A percentile compares a stretch with the other conserved stretches of the same genome.
phyloP scores from a whole-genome alignment of 2,888 invertebrate species.

The Andrena minutula region DNA sequence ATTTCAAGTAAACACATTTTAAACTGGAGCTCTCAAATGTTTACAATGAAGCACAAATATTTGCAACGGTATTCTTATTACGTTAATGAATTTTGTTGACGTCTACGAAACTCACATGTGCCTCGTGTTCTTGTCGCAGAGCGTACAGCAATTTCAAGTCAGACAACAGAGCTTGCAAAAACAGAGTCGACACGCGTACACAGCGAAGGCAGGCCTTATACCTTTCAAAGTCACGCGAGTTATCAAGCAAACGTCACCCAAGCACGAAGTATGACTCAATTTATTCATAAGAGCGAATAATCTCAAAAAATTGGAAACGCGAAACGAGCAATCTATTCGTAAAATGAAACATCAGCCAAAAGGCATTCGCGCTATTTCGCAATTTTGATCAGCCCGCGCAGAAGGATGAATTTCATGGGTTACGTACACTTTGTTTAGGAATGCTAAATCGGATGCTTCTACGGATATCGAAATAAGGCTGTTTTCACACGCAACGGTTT shows the following conservation, averaged over 20 bases:
- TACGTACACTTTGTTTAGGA: conserved; percentile 10
- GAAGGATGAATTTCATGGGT: not conserved
- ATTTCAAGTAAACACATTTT: not conserved
- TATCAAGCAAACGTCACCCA: not conserved
- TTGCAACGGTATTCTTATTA: not conserved
- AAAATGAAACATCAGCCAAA: not conserved
- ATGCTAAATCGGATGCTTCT: conserved; percentile 28
- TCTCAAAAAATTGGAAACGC: not conserved
- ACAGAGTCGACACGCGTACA: not conserved
- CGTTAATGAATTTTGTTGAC: not conserved
- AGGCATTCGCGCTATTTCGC: not conserved
- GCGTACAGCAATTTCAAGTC: not conserved
- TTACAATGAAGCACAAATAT: not conserved
- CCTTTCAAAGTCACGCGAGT: not conserved
- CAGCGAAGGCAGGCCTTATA: not conserved
- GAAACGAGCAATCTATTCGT: not conserved
- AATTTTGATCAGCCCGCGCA: not conserved
- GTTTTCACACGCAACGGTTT: no score
- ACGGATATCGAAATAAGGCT: conserved; percentile 18
- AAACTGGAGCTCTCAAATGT: not conserved
- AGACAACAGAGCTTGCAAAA: not conserved
- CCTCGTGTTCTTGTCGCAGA: not conserved
- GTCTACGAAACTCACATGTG: not conserved
- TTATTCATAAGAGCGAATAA: conserved; percentile 5
- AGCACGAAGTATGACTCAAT: conserved; percentile 9